These are phyloP conservation scores for Podocnemis expansa DNA, from an alignment of 2,113 vertebrate genomes.

Conservation along the genomic window DNA sequence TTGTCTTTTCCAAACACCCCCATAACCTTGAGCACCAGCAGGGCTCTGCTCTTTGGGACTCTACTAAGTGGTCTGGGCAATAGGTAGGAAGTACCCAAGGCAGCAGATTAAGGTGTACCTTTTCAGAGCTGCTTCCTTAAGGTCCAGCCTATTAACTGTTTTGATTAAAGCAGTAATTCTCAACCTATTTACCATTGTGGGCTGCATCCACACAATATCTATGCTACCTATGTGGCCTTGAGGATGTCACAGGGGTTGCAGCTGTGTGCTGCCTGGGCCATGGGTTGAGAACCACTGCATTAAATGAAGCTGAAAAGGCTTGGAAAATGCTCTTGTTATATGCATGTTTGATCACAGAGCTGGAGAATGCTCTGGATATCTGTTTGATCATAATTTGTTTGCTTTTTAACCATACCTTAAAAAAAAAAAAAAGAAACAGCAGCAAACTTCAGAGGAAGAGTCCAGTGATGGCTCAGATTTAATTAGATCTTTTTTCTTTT, in stretches of 20 bases:
- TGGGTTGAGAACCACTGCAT: too few species aligned
- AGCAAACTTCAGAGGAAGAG: not conserved
- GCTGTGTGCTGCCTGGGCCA: too few species aligned
- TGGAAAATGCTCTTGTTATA: not conserved
- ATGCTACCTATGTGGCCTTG: too few species aligned
- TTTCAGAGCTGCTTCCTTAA: not conserved
- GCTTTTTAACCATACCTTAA: not conserved
- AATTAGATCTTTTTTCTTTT: conserved; percentile 15
- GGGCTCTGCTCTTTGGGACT: not conserved
- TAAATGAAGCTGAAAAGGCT: not conserved
- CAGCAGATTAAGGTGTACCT: not conserved
- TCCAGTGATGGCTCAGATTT: not conserved
- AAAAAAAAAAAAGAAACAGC: conserved; percentile 13
- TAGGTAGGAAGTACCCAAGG: not conserved
- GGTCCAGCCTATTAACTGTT: not conserved
- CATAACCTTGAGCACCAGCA: not conserved
- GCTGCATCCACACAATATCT: too few species aligned
- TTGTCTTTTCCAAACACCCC: not conserved
- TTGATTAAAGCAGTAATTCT: not conserved
- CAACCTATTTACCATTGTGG: too few species aligned
- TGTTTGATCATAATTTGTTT: conserved; percentile 23
- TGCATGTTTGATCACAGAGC: not conserved
- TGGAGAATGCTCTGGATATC: not conserved
- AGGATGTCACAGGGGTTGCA: too few species aligned
- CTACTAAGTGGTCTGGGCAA: not conserved